A percentile compares a stretch with the other conserved stretches of the same genome.
Evolutionary conservation across 92 coral and sea anemone species (phyloP).

Genomic region (Porites lobata): DNA sequence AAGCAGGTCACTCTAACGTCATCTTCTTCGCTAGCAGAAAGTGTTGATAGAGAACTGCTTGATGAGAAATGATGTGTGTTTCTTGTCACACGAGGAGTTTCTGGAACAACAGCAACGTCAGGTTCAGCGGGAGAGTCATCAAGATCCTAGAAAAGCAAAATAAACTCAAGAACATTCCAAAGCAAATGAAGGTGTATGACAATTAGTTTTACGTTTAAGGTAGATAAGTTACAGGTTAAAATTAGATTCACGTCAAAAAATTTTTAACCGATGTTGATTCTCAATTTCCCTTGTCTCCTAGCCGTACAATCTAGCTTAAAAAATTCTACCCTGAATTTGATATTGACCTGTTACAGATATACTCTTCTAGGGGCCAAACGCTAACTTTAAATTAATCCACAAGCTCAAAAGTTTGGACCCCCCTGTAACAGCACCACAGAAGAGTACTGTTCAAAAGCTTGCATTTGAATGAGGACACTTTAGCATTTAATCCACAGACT

Average conservation of each 20-base stretch:
- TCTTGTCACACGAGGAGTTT: conserved; percentile 29
- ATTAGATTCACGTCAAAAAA: too few relatives aligned
- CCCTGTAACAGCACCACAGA: neutral
- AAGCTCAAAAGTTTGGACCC: too few relatives aligned
- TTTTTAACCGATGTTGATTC: too few relatives aligned
- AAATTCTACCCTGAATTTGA: too few relatives aligned
- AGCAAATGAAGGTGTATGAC: neutral
- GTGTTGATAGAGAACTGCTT: conserved; percentile 5
- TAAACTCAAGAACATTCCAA: neutral
- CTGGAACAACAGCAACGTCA: conserved; percentile 30
- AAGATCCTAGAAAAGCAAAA: conserved; percentile 8
- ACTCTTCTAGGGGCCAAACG: too few relatives aligned
- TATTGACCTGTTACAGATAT: too few relatives aligned
- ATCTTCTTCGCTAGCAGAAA: conserved; percentile 21
- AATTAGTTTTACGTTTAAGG: neutral
- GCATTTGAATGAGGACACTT: neutral
- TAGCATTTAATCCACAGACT: neutral
- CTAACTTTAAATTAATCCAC: too few relatives aligned
- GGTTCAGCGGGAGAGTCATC: conserved; percentile 30
- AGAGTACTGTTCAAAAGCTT: neutral
- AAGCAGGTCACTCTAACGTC: conserved; percentile 15
- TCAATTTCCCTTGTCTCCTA: too few relatives aligned
- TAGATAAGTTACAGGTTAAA: neutral
- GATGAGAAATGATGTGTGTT: conserved; percentile 3
- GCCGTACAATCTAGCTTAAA: too few relatives aligned